Evolutionary conservation across 2,888 invertebrate genomes (phyloP).

Genomic region (Leistus spinibarbis): DNA sequence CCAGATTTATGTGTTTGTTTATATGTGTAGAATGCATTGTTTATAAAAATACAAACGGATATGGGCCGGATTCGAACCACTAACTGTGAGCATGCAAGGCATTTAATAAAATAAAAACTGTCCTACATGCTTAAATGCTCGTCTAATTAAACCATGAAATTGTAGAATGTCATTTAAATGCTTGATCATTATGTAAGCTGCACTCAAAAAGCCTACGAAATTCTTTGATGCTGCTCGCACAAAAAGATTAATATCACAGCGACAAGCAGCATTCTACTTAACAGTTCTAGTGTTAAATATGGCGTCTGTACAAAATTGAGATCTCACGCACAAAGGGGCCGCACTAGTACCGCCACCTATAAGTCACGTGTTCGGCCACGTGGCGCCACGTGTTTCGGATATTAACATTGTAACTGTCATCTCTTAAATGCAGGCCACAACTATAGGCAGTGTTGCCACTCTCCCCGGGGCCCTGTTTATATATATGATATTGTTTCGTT

Average conservation of each 20-base stretch:
- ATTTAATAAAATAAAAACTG: too few species aligned
- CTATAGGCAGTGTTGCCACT: not conserved
- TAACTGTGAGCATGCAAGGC: too few species aligned
- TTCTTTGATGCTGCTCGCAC: not conserved
- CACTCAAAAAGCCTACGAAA: not conserved
- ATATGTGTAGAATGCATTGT: too few species aligned
- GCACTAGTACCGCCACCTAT: conserved; percentile 12
- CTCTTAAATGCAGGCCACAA: conserved; percentile 11
- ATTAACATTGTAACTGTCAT: conserved; percentile 52
- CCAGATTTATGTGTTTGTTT: too few species aligned
- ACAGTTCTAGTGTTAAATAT: conserved; percentile 21
- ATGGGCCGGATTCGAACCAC: too few species aligned
- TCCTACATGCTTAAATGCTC: too few species aligned
- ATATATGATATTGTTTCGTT: not conserved
- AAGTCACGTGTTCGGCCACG: conserved; percentile 42
- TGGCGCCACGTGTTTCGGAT: conserved; percentile 51
- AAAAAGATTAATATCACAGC: conserved; percentile 32
- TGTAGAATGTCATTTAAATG: not conserved
- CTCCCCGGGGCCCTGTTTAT: not conserved
- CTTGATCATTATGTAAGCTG: not conserved
- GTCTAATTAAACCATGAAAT: not conserved
- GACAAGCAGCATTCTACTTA: conserved; percentile 10
- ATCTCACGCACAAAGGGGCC: conserved; percentile 25
- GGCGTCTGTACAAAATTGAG: conserved; percentile 23
- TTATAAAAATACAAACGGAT: too few species aligned